A percentile compares a stretch with the other conserved stretches of the same genome.
phyloP scores from a whole-genome alignment of 2,113 vertebrate genomes.

The Buteo buteo region DNA sequence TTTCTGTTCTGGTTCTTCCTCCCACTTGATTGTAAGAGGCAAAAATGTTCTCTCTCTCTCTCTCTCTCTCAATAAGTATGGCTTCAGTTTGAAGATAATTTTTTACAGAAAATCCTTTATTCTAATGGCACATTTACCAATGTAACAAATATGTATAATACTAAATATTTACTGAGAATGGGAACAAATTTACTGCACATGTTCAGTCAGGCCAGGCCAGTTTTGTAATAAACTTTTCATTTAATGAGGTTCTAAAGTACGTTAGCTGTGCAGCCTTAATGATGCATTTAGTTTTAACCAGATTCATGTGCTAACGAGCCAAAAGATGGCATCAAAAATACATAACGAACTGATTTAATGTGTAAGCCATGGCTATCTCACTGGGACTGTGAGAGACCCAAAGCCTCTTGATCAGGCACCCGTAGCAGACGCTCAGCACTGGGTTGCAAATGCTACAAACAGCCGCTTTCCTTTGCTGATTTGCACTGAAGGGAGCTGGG shows the following conservation, averaged over 20 bases:
- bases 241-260: neutral
- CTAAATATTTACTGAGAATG: neutral
- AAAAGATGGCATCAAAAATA: neutral
- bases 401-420: neutral
- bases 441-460: neutral
- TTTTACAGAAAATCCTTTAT: neutral
- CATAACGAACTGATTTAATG: neutral
- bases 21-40: neutral
- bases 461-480: neutral
- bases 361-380: neutral
- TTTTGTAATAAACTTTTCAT: neutral
- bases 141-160: neutral
- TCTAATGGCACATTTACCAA: neutral
- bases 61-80: neutral
- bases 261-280: neutral
- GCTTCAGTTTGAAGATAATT: neutral
- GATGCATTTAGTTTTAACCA: neutral
- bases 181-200: neutral
- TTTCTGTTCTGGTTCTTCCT: neutral
- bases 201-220: neutral
- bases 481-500: too few relatives aligned
- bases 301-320: neutral
- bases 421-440: accelerated
- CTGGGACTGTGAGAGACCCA: neutral
- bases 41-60: neutral